Conservation (phyloP, 2,113 vertebrate genomes). For the Dasyprocta punctata region DNA sequence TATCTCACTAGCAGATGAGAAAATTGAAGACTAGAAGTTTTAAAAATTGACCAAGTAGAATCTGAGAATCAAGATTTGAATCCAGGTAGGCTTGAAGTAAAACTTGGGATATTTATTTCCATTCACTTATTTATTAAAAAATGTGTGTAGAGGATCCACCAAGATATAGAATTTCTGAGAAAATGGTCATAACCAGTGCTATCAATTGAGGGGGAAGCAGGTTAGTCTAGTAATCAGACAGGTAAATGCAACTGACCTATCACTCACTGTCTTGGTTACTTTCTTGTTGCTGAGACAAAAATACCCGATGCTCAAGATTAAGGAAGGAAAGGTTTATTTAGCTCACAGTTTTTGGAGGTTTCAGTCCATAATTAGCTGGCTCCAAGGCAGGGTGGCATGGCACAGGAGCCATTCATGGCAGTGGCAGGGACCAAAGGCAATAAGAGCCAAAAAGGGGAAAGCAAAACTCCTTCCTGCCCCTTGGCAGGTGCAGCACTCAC, state of each 20-base stretch:
- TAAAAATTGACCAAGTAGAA: not conserved
- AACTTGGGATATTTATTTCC: not conserved
- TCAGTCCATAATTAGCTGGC: too few relatives aligned
- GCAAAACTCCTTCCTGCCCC: too few relatives aligned
- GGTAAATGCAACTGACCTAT: not conserved
- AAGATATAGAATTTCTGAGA: not conserved
- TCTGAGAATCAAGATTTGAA: not conserved
- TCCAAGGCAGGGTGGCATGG: too few relatives aligned
- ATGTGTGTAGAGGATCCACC: not conserved
- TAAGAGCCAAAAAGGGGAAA: too few relatives aligned
- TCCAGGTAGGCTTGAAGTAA: not conserved
- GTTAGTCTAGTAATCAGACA: not conserved
- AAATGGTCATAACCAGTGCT: not conserved
- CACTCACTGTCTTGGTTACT: not conserved
- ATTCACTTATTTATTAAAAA: conserved; percentile 3
- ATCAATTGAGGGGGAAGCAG: not conserved
- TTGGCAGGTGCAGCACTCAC: too few relatives aligned
- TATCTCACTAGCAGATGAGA: not conserved
- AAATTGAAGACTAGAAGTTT: not conserved
- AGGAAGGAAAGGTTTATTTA: too few relatives aligned
- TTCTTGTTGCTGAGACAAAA: too few relatives aligned
- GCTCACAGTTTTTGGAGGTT: too few relatives aligned
- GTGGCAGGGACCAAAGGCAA: too few relatives aligned
- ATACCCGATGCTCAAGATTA: too few relatives aligned
- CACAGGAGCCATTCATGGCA: too few relatives aligned